Percentiles rank a stretch among this genome's conserved stretches.
These are phyloP conservation scores for Diaphora mendica DNA, from an alignment of 2,888 invertebrate genomes.

Conservation along the genomic window DNA sequence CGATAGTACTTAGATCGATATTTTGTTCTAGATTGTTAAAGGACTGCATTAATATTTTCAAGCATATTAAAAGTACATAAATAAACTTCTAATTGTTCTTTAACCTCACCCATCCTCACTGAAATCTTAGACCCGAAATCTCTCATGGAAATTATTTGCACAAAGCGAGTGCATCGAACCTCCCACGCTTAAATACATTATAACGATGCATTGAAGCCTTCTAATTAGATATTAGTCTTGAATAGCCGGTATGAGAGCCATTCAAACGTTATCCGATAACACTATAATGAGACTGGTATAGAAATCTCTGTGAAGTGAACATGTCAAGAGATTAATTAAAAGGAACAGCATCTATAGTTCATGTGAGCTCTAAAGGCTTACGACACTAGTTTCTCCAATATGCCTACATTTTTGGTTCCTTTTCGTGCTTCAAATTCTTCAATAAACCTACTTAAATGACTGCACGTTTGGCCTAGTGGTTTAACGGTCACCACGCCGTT, in stretches of 20 bases:
- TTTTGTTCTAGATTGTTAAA: background rate
- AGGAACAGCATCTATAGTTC: slow-evolving; percentile 29
- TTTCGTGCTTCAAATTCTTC: background rate
- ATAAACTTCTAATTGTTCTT: background rate
- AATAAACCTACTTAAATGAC: background rate
- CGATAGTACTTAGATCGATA: no score
- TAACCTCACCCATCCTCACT: background rate
- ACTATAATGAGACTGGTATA: slow-evolving; percentile 69
- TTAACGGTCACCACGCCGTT: no score
- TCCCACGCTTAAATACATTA: slow-evolving; percentile 62
- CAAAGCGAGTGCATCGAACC: slow-evolving; percentile 53
- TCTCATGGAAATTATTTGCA: slow-evolving; percentile 43
- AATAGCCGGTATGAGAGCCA: slow-evolving; percentile 72
- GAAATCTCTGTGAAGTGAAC: slow-evolving; percentile 60
- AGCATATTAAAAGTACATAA: background rate
- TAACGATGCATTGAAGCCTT: slow-evolving; percentile 76
- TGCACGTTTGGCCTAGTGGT: no score
- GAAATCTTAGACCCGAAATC: slow-evolving; percentile 23
- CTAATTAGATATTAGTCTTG: slow-evolving; percentile 76
- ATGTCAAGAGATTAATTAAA: slow-evolving; percentile 59
- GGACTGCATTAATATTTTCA: background rate
- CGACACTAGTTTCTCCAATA: background rate
- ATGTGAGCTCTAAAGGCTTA: background rate
- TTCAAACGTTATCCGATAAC: slow-evolving; percentile 76
- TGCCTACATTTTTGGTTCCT: background rate